These are phyloP conservation scores for Astatotilapia flaviijosephi DNA, from an alignment of 2,113 vertebrate genomes.

Conservation along the genomic window DNA sequence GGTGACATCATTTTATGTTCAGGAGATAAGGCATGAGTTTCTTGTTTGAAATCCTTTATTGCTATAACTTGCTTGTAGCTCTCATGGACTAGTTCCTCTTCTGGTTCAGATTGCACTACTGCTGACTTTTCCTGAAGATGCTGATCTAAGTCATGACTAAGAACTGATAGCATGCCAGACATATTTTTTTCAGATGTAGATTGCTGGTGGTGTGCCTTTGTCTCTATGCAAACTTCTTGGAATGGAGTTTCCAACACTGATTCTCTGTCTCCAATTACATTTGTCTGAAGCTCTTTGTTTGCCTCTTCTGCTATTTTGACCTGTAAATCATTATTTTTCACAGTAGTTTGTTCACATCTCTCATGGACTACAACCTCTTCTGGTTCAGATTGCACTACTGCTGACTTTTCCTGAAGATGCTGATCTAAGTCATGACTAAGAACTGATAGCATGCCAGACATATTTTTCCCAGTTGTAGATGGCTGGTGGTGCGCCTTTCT, in stretches of 20 bases:
- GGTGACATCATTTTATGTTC: background rate
- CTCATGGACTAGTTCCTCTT: slow-evolving; percentile 39
- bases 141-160: slow-evolving; percentile 63
- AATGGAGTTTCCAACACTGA: slow-evolving; percentile 26
- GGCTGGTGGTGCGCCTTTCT: fast-evolving
- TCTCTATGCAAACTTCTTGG: background rate
- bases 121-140: slow-evolving; percentile 10
- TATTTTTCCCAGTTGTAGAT: slow-evolving; percentile 1
- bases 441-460: slow-evolving; percentile 62
- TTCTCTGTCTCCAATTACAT: slow-evolving; percentile 66
- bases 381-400: too few species aligned
- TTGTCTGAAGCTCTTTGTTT: slow-evolving; percentile 29
- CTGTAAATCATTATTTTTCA: too few species aligned
- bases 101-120: background rate
- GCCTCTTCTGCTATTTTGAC: too few species aligned
- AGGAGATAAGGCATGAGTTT: background rate
- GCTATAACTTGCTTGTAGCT: background rate
- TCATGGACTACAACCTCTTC: too few species aligned
- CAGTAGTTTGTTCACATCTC: fast-evolving
- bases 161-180: slow-evolving; percentile 63
- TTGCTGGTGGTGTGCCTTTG: fast-evolving
- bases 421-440: slow-evolving; percentile 57
- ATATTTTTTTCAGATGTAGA: slow-evolving; percentile 15
- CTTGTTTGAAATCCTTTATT: slow-evolving; percentile 17
- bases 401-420: fast-evolving